Percentiles rank a stretch among this genome's conserved stretches.
Evolutionary conservation across 2,797 vertebrate species (phyloP).

Genomic region (Centroberyx gerrardi): DNA sequence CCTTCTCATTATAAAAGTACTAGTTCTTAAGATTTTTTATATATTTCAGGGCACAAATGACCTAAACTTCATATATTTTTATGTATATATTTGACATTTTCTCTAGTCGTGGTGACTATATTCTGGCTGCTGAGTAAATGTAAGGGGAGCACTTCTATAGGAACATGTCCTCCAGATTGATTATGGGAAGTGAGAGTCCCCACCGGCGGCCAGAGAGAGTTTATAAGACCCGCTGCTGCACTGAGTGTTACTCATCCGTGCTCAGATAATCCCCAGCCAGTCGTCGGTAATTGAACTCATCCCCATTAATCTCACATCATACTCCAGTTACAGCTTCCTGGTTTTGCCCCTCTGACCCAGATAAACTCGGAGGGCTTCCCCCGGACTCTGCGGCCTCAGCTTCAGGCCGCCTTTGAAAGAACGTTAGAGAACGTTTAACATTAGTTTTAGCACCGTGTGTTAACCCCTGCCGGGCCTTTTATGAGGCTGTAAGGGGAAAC

Average conservation of each 20-base stretch:
- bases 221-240: conserved; percentile 20
- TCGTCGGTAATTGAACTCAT: conserved; percentile 60
- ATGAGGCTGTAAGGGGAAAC: not conserved
- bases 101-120: not conserved
- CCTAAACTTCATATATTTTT: not conserved
- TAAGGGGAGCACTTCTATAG: not conserved
- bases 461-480: conserved; percentile 5
- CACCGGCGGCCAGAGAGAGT: conserved; percentile 36
- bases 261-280: conserved; percentile 62
- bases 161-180: not conserved
- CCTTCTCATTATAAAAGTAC: no score
- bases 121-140: conserved; percentile 4
- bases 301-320: conserved; percentile 60
- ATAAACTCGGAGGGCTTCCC: conserved; percentile 31
- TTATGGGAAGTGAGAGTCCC: conserved; percentile 16
- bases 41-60: no score
- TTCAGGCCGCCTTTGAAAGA: not conserved
- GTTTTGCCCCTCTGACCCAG: conserved; percentile 59
- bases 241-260: conserved; percentile 36
- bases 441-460: not conserved
- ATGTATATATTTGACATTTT: not conserved
- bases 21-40: no score
- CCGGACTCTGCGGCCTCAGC: not conserved
- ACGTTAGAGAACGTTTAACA: conserved; percentile 1
- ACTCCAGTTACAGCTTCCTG: conserved; percentile 57